phyloP scores from a whole-genome alignment of 1,140 invertebrate genomes.

The Wiebesia pumilae region DNA sequence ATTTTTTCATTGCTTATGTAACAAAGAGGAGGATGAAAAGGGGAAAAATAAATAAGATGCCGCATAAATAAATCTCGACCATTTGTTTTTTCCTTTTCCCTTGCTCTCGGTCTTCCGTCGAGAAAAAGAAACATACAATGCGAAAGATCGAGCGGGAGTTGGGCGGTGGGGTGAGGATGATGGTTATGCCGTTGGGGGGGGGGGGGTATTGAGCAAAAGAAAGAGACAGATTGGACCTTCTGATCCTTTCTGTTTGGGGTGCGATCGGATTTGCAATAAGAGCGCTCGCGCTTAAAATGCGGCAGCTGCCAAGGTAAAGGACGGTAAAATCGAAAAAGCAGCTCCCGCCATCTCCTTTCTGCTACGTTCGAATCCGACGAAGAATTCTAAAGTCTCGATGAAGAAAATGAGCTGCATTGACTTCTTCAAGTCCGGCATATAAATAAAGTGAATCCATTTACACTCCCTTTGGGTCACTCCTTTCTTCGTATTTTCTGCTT shows the following conservation, averaged over 20 bases:
- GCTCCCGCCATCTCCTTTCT: not conserved
- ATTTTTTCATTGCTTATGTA: not conserved
- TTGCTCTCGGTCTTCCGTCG: not conserved
- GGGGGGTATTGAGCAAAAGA: too few species aligned
- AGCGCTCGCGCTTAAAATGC: not conserved
- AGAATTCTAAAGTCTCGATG: not conserved
- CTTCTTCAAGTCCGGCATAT: not conserved
- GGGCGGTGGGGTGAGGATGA: too few species aligned
- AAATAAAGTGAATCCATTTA: constrained; percentile 18
- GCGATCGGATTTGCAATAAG: constrained; percentile 25
- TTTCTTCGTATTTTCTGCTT: not conserved
- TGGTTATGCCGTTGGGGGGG: too few species aligned
- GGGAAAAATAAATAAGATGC: constrained; percentile 9
- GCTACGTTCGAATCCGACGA: not conserved
- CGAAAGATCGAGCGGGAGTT: not conserved
- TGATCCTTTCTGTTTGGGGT: constrained; percentile 17
- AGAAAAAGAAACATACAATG: not conserved
- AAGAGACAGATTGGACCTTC: constrained; percentile 3
- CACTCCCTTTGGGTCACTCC: not conserved
- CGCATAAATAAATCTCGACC: constrained; percentile 8
- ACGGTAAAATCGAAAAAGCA: not conserved
- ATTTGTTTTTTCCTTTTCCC: constrained; percentile 4
- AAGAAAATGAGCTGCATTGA: not conserved
- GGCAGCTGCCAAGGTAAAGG: constrained; percentile 5
- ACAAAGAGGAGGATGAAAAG: not conserved